phyloP scores from a whole-genome alignment of 1,140 invertebrate genomes.

The Hylaeus anthracinus region DNA sequence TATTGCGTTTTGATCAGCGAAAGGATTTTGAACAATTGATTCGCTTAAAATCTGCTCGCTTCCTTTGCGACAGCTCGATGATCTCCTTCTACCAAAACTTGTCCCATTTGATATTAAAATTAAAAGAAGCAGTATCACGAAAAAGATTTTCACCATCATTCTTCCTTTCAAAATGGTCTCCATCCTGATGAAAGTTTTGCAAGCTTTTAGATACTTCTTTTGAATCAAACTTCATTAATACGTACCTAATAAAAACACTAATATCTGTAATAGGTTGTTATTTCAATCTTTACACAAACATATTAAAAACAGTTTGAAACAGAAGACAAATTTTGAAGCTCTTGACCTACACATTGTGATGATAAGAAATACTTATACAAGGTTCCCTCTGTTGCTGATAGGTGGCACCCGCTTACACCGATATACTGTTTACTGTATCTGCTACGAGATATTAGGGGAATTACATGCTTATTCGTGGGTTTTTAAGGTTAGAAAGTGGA shows the following conservation, averaged over 20 bases:
- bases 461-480: too few relatives aligned
- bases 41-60: background rate
- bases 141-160: background rate
- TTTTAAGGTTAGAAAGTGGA: background rate
- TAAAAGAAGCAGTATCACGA: background rate
- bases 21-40: background rate
- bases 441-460: too few relatives aligned
- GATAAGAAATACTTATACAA: too few relatives aligned
- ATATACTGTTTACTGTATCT: background rate
- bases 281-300: background rate
- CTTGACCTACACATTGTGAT: background rate
- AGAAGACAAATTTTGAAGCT: constrained; percentile 36
- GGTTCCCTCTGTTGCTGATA: background rate
- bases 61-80: background rate
- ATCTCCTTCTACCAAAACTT: constrained; percentile 14
- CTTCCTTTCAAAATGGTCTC: background rate
- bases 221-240: background rate
- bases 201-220: background rate
- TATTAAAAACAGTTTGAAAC: background rate
- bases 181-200: too few relatives aligned
- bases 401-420: background rate
- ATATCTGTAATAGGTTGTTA: constrained; percentile 6
- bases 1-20: constrained; percentile 23
- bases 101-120: background rate
- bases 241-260: background rate